Evolutionary conservation across 2,888 invertebrate genomes (phyloP), one percentile per base, ranked within the genome.

Genomic region (Blomia tropicalis): DNA sequence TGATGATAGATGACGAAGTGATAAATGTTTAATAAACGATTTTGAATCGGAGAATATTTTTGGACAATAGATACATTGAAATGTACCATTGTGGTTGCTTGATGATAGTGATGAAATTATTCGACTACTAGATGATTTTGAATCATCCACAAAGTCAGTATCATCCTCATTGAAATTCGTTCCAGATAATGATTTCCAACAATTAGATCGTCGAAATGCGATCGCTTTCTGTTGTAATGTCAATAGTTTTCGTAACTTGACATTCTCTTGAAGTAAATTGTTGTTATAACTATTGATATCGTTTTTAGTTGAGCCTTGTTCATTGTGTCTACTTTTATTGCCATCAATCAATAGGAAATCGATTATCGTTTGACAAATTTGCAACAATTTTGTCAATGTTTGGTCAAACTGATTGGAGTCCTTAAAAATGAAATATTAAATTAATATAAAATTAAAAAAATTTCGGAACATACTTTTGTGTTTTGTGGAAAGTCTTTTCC

Each of bases 211-310:
- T 19, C 54, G 31, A 58, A 47, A 62, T n/a, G 56, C 47, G 27
- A 62, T 62, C 2, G 62, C 56, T 32, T 62, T 62, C 32, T 62
- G 62, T 22, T 62, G 62, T 19, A 62, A 56, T 31, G 47, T 30
- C 2, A 62, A 25, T 44, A 62, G 41, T 25, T 62, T 62, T 44
- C 62, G n/a, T 43, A 62, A 43, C 43, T 62, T 62, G 36, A 27
- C 41, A 43, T 62, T 62, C 23, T 62, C 62, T 19, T 41, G 41
- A 19, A 27, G 29, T 22, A 62, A 58, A 44, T 62, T 56, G n/a
- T 62, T 62, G 11, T 62, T 54, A 4, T 54, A n/a, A 43, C n/a
- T 43, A 3, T 43, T 3, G 17, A 56, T 59, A 17, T 56, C 43
- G 2, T 3, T 19, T 36, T 59, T 43, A 27, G 4, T 29, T 14